phyloP scores from a whole-genome alignment of 2,888 invertebrate genomes.

The Drosophila niveifrons region DNA sequence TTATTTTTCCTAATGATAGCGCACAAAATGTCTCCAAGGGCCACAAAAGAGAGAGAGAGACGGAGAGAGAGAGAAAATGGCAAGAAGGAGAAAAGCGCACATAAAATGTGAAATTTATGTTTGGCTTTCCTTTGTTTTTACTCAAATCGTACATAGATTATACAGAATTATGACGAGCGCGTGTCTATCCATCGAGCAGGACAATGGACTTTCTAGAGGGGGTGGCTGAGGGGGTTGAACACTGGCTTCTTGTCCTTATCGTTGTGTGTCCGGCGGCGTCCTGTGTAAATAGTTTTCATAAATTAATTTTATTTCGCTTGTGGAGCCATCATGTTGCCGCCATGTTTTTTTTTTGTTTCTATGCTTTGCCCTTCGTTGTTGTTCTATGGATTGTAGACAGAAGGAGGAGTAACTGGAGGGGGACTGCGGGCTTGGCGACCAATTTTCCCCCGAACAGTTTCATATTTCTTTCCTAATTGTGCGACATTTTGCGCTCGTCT shows the following conservation, averaged over 20 bases:
- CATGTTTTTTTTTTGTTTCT: slow-evolving; percentile 47
- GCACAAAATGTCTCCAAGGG: slow-evolving; percentile 72
- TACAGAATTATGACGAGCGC: slow-evolving; percentile 81
- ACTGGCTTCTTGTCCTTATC: slow-evolving; percentile 45
- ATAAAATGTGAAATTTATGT: slow-evolving; percentile 82
- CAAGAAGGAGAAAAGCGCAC: slow-evolving; percentile 66
- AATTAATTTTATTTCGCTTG: slow-evolving; percentile 79
- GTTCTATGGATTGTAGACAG: too few species aligned
- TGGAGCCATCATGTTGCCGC: slow-evolving; percentile 61
- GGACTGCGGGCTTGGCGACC: slow-evolving; percentile 33
- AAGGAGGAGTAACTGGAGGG: background rate
- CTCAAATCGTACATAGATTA: slow-evolving; percentile 82
- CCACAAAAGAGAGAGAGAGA: slow-evolving; percentile 25
- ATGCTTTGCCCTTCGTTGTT: slow-evolving; percentile 1
- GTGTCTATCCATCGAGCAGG: slow-evolving; percentile 80
- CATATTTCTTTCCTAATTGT: slow-evolving; percentile 79
- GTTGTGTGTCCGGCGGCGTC: slow-evolving; percentile 33
- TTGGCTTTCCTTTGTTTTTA: slow-evolving; percentile 77
- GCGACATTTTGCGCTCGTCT: slow-evolving; percentile 65
- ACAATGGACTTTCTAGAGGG: slow-evolving; percentile 56
- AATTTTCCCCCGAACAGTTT: slow-evolving; percentile 55
- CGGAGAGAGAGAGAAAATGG: slow-evolving; percentile 9
- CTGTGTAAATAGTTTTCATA: slow-evolving; percentile 81
- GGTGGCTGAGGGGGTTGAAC: background rate
- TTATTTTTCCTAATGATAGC: slow-evolving; percentile 82